A percentile compares a stretch with the other conserved stretches of the same genome.
Conservation (phyloP, 2,888 invertebrate genomes). For the Papilio elwesi region DNA sequence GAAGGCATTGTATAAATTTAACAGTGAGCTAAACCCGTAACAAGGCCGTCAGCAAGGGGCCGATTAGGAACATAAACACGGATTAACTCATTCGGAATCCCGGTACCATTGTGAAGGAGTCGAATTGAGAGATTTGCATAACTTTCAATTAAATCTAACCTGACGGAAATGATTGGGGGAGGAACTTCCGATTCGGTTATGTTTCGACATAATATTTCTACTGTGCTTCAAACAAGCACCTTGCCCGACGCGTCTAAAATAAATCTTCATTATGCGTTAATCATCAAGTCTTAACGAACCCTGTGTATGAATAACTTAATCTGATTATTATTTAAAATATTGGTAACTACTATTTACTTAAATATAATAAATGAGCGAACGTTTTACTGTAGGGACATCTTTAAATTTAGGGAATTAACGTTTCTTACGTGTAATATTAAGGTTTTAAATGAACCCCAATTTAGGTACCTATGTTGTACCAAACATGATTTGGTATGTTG, state of each 20-base stretch:
- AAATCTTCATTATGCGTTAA: background rate
- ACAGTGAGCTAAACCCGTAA: constrained; percentile 78
- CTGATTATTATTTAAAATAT: too few relatives aligned
- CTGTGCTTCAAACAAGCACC: constrained; percentile 9
- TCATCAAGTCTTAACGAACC: too few relatives aligned
- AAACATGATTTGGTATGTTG: background rate
- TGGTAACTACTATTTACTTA: too few relatives aligned
- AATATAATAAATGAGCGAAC: too few relatives aligned
- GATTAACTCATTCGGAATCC: constrained; percentile 84
- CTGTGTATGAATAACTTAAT: too few relatives aligned
- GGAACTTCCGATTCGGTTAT: constrained; percentile 66
- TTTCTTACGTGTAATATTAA: background rate
- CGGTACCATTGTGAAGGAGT: constrained; percentile 82
- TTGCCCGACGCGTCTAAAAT: constrained; percentile 24
- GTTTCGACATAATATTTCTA: constrained; percentile 47
- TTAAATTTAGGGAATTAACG: too few relatives aligned
- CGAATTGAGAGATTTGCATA: constrained; percentile 83
- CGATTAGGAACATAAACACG: constrained; percentile 83
- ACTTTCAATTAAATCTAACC: constrained; percentile 83
- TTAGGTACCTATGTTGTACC: background rate
- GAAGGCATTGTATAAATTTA: constrained; percentile 80
- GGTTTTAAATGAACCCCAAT: background rate
- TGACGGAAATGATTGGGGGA: constrained; percentile 79
- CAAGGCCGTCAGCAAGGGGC: constrained; percentile 79
- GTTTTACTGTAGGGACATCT: too few relatives aligned